Evolutionary conservation across 2,797 vertebrate genomes (phyloP).

Genomic region (Coccyzus lansbergi): DNA sequence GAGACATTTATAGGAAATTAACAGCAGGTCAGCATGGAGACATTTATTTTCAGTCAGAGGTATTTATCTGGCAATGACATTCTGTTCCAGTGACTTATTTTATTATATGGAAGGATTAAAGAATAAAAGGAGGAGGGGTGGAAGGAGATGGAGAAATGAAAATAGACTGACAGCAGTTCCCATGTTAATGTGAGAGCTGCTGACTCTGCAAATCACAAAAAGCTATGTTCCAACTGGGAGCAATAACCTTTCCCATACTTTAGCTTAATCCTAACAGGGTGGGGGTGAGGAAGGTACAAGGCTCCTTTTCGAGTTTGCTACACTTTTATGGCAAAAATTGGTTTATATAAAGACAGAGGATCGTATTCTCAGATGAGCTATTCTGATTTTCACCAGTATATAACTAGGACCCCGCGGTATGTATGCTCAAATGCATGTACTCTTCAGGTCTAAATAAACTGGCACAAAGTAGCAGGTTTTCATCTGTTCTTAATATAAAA

Average conservation of each 20-base stretch:
- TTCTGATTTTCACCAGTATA: not conserved
- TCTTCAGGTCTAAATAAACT: not conserved
- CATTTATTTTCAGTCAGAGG: constrained; percentile 68
- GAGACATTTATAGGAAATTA: constrained; percentile 70
- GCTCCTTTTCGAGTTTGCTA: not conserved
- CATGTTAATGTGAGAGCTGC: constrained; percentile 31
- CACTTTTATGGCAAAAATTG: not conserved
- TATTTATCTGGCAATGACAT: constrained; percentile 72
- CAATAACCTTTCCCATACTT: constrained; percentile 1
- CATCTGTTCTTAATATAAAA: not conserved
- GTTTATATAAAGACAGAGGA: not conserved
- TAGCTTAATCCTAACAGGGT: not conserved
- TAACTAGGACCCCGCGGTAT: not conserved
- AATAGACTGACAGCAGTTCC: constrained; percentile 56
- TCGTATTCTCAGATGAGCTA: not conserved
- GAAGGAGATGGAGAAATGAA: constrained; percentile 59
- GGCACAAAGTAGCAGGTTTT: not conserved
- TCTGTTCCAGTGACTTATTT: constrained; percentile 73
- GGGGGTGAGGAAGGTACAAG: not conserved
- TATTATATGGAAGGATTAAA: constrained; percentile 73
- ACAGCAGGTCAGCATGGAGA: constrained; percentile 54
- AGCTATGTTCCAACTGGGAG: constrained; percentile 44
- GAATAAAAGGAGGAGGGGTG: constrained; percentile 54
- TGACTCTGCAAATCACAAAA: constrained; percentile 42
- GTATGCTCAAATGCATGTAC: accelerated